These are phyloP conservation scores for Chloebia gouldiae DNA, from an alignment of 2,113 vertebrate genomes.

Conservation along the genomic window DNA sequence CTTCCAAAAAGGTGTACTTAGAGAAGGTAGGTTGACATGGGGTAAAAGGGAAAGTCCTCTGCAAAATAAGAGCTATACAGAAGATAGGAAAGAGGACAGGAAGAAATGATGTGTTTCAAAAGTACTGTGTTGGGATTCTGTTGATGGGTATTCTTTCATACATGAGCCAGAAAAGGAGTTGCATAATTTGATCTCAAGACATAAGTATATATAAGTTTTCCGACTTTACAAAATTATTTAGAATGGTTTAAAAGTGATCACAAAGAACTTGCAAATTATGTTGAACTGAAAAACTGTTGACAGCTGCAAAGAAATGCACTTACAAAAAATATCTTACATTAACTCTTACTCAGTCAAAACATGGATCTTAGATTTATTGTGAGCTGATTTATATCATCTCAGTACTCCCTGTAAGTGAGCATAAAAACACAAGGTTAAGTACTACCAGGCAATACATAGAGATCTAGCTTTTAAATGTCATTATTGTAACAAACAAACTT, in stretches of 20 bases:
- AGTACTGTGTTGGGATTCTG: not conserved
- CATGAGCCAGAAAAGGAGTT: not conserved
- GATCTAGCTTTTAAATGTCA: not conserved
- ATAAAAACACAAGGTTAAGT: not conserved
- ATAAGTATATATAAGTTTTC: not conserved
- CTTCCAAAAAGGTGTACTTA: not conserved
- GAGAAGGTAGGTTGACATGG: not conserved
- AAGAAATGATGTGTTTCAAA: not conserved
- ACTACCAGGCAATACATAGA: not conserved
- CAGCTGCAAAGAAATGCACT: not conserved
- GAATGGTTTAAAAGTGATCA: not conserved
- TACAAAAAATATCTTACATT: not conserved
- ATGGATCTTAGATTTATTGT: not conserved
- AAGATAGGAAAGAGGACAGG: not conserved
- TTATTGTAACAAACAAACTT: not conserved
- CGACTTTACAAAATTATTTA: not conserved
- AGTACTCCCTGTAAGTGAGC: not conserved
- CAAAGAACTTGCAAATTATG: not conserved
- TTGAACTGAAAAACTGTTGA: not conserved
- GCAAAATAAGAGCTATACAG: not conserved
- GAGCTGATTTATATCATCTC: not conserved
- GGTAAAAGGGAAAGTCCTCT: not conserved
- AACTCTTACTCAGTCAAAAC: not conserved
- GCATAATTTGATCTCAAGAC: not conserved
- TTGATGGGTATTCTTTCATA: not conserved